Evolutionary conservation across 1,140 invertebrate species (phyloP), one percentile per base, ranked within the genome.

Genomic region (Drosophila bocki): DNA sequence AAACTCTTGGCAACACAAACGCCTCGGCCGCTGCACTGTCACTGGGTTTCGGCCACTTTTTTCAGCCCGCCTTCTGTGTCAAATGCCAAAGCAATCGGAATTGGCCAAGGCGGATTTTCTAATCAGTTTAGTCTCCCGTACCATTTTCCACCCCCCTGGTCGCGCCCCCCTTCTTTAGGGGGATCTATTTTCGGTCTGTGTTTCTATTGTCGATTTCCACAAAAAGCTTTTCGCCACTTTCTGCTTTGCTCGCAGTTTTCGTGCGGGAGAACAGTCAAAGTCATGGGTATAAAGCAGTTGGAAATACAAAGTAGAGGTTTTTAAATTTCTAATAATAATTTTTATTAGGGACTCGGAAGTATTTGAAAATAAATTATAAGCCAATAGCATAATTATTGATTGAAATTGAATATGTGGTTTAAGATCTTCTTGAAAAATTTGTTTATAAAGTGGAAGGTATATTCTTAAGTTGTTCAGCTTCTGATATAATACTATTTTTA

Each of bases 1-100:
- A 53, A 58, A 41, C 76, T 78, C 63, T 65, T 59, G 19, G 79
- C 67, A 63, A 57, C 76, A 71, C 42, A 61, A 64, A 62, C 29
- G 58, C 13, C 56, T 37, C 50, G 53, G 63, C 47, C 45, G 67
- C 32, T 74, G 70, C 70, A 74, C 70, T 72, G 63, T 35, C 63
- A 56, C 35, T 56, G 53, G 35, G 19, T 35, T 39, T 56, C 53
- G 54, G 63, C 56, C 65, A 35, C 54, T 44, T 44, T 44, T 42
- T 47, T 53, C 37, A 37, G 33, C 7, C 35, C 42, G 56, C 44
- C 68, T 71, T 51, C 50, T 51, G 77, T 80, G 77, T 78, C 77
- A 80, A 80, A 79, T 80, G 78, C 76, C 78, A 67, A 74, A 74
- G 67, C 65, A 72, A 65, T 72, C 54, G 61, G 64, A 75, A 50